Evolutionary conservation across 2,888 invertebrate genomes (phyloP).

Genomic region (Lypha dubia): DNA sequence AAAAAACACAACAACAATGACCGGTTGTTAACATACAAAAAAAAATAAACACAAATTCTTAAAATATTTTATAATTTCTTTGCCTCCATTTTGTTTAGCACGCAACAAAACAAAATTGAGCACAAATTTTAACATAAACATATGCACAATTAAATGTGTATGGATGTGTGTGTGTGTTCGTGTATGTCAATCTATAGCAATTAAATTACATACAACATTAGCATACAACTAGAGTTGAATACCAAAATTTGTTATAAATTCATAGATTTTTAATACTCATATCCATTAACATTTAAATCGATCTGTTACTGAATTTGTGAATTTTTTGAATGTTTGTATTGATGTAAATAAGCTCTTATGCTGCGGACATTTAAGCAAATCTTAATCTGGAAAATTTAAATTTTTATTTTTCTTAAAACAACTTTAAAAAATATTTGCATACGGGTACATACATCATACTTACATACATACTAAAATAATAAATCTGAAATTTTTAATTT

Average conservation of each 20-base stretch:
- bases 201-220: slow-evolving; percentile 38
- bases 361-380: slow-evolving; percentile 21
- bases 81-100: slow-evolving; percentile 48
- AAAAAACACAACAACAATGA: slow-evolving; percentile 37
- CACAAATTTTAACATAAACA: slow-evolving; percentile 35
- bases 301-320: no score
- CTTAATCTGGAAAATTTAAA: slow-evolving; percentile 27
- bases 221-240: background rate
- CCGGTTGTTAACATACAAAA: slow-evolving; percentile 52
- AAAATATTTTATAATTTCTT: slow-evolving; percentile 66
- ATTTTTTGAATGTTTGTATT: no score
- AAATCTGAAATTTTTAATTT: background rate
- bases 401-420: slow-evolving; percentile 9
- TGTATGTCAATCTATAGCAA: background rate
- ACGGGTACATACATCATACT: no score
- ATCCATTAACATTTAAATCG: no score
- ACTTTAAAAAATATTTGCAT: background rate
- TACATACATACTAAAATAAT: background rate
- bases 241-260: slow-evolving; percentile 1
- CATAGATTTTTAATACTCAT: no score
- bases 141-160: slow-evolving; percentile 19
- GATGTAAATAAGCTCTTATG: slow-evolving; percentile 39
- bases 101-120: slow-evolving; percentile 10
- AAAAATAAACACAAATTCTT: slow-evolving; percentile 59
- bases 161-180: background rate